Conservation (phyloP, 37 sponge, comb jelly and placozoan genomes). For the Eunapius fragilis region DNA sequence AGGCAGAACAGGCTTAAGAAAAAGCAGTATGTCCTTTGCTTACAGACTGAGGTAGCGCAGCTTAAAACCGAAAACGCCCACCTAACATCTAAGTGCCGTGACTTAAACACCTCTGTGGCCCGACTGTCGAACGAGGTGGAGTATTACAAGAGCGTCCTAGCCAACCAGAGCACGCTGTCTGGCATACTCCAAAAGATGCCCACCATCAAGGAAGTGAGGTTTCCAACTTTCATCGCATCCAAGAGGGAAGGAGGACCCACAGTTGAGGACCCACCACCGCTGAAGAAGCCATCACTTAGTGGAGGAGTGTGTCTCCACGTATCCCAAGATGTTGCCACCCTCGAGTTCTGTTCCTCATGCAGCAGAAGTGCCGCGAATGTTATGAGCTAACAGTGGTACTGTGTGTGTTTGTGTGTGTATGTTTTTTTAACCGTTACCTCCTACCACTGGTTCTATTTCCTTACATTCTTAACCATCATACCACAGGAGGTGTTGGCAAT, state of each 20-base stretch:
- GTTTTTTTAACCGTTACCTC: not conserved
- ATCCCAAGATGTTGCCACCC: slow-evolving; percentile 62
- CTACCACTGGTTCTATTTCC: not conserved
- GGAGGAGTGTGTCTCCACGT: slow-evolving; percentile 83
- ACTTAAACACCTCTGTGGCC: slow-evolving; percentile 9
- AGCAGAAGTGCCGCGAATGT: slow-evolving; percentile 37
- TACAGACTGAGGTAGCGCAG: slow-evolving; percentile 43
- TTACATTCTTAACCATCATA: not conserved
- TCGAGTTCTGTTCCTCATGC: slow-evolving; percentile 73
- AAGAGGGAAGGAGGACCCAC: slow-evolving; percentile 3
- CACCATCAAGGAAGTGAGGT: slow-evolving; percentile 32
- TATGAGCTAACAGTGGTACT: not conserved
- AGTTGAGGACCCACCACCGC: not conserved
- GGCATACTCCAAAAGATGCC: slow-evolving; percentile 68
- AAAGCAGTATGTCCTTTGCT: slow-evolving; percentile 53
- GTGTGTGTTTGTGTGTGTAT: slow-evolving; percentile 18
- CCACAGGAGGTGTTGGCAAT: no score
- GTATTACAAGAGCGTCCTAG: slow-evolving; percentile 69
- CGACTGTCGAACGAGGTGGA: slow-evolving; percentile 57
- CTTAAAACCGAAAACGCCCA: slow-evolving; percentile 49
- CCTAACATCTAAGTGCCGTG: slow-evolving; percentile 41
- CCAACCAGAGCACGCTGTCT: slow-evolving; percentile 69
- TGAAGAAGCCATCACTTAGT: not conserved
- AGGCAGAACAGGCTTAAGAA: slow-evolving; percentile 71
- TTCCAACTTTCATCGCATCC: slow-evolving; percentile 47